These are phyloP conservation scores for Pheosia tremula DNA, from an alignment of 2,888 invertebrate species.

Conservation along the genomic window DNA sequence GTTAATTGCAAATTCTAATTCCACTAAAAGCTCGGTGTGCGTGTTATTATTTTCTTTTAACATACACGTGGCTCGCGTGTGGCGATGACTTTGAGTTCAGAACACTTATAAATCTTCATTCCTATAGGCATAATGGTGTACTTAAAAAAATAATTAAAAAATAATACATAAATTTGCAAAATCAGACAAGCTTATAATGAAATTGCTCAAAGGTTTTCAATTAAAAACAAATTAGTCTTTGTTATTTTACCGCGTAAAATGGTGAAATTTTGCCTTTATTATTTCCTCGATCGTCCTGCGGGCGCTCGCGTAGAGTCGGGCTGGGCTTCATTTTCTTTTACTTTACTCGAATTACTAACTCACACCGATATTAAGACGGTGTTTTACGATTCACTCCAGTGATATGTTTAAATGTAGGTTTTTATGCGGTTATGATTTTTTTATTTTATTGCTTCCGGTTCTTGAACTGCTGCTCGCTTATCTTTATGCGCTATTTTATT, in stretches of 20 bases:
- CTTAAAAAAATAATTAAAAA: background rate
- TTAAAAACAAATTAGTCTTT: background rate
- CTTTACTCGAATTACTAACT: slow-evolving; percentile 21
- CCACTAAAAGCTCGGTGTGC: background rate
- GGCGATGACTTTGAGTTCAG: slow-evolving; percentile 3
- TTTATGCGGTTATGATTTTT: slow-evolving; percentile 41
- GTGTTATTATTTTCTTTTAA: background rate
- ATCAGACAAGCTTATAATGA: slow-evolving; percentile 1
- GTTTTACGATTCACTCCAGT: slow-evolving; percentile 40
- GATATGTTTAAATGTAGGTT: slow-evolving; percentile 40
- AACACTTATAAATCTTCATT: slow-evolving; percentile 6
- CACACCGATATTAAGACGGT: slow-evolving; percentile 34
- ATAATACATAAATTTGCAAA: slow-evolving; percentile 3
- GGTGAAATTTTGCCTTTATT: background rate
- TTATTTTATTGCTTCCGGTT: slow-evolving; percentile 47
- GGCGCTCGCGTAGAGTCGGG: background rate
- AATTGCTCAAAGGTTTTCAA: slow-evolving; percentile 4
- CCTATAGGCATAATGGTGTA: background rate
- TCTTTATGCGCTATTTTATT: slow-evolving; percentile 47
- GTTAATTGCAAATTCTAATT: slow-evolving; percentile 1
- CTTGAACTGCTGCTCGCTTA: slow-evolving; percentile 31
- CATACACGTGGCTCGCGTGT: background rate
- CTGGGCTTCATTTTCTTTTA: slow-evolving; percentile 14
- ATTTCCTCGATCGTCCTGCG: background rate
- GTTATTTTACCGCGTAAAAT: background rate